These are phyloP conservation scores for Noctua janthina DNA, from an alignment of 2,888 invertebrate species.

Conservation along the genomic window DNA sequence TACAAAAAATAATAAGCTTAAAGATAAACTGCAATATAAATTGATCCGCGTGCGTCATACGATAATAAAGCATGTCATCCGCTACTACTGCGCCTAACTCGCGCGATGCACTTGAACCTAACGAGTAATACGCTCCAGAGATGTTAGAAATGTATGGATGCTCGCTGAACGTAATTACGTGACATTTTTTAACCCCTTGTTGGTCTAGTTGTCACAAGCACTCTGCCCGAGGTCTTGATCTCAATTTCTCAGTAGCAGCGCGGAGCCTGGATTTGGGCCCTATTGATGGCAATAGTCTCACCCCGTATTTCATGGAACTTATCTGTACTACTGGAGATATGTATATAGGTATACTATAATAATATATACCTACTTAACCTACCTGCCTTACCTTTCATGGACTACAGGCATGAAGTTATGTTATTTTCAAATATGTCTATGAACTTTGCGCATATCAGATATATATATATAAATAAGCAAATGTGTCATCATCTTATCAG, in stretches of 20 bases:
- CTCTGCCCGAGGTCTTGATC: neutral
- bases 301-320: neutral
- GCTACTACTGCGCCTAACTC: neutral
- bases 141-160: constrained; percentile 2
- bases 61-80: constrained; percentile 16
- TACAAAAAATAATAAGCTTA: neutral
- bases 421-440: neutral
- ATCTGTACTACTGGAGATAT: neutral
- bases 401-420: neutral
- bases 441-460: neutral
- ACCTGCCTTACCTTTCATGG: neutral
- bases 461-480: constrained; percentile 2
- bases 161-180: neutral
- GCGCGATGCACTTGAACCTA: neutral
- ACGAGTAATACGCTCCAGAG: neutral
- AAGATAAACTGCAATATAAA: constrained; percentile 19
- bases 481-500: constrained; percentile 6
- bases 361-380: neutral
- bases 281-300: neutral
- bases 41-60: constrained; percentile 18
- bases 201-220: neutral
- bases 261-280: neutral
- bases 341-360: neutral
- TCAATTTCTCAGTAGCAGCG: neutral
- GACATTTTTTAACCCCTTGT: neutral